Base-by-base conservation (phyloP, 2,888 invertebrate genomes). In the Lycocerus yunnanus region DNA sequence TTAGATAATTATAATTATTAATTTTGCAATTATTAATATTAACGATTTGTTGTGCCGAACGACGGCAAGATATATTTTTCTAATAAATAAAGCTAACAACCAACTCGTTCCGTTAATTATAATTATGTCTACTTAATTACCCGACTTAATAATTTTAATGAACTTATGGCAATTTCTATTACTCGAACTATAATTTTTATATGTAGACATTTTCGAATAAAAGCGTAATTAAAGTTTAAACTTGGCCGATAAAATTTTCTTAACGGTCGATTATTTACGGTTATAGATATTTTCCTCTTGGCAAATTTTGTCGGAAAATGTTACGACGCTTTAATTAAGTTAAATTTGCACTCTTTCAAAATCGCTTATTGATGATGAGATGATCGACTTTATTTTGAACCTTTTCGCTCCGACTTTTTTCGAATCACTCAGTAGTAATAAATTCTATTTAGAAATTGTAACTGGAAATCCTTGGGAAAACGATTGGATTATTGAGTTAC, bases 71-170 rank as follows among this genome's bases (percentile, higher is more conserved):
- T 43, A n/a, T 43, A n/a, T 43, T 43, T 43, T 43, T 43, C 43
- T 43, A 43, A 43, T 43, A 43, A 43, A 43, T 43, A 43, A 63
- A 63, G 61, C 20, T 63, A 63, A 63, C 61, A 63, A 20, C 61
- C 61, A 18, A 20, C 61, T 63, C 20, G 18, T 20, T 20, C 61
- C 61, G 16, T 63, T 63, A 63, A 63, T 63, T 63, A 63, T 63
- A 63, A 63, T 63, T 63, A 63, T 18, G 61, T 63, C 20, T 16
- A 63, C 61, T 63, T 63, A 63, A 63, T 63, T 63, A 20, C 61
- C 43, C 61, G 61, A 63, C 18, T 63, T 63, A 63, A 63, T 63
- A 63, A 63, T 63, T 63, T 63, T 63, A 63, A 63, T 63, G 61
- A 63, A 18, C 61, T 63, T 63, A 20, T 63, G 61, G 61, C 61